Evolutionary conservation across 2,888 invertebrate genomes (phyloP), one percentile per base, ranked within the genome.

Genomic region (Dolomedes plantarius): DNA sequence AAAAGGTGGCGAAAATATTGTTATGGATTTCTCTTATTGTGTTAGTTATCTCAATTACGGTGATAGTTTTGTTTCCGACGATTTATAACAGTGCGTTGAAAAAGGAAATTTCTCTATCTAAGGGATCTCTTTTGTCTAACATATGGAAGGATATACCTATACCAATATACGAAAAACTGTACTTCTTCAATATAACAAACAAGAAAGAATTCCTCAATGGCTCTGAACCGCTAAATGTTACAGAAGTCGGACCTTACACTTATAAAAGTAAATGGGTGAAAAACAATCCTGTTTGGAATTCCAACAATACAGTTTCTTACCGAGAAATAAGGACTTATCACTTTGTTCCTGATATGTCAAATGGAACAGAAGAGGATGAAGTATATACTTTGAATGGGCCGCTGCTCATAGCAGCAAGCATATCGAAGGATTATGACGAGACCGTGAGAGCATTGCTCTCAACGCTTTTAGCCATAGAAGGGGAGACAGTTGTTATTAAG

Each of bases 231-330:
- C 71, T 87, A 11, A 88, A 83, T 28, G 78, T 88, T 13, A 41
- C 68, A 0, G 79, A 88, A 72, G 69, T 86, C 1, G 88, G 88
- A 16, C 88, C 88, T 16, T 88, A 88, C 36, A 67, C 73, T 31
- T 88, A 80, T 41, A 83, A 74, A 27, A 39, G 62, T n/a, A 56
- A 64, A 50, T 88, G 88, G 83, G 75, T 89, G 39, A 91, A 91
- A 77, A 73, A 89, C 36, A 86, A 90, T 78, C 87, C 90, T 36
- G 88, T 88, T 11, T 91, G 89, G 85, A 85, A 90, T 83, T 71
- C 83, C 13, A 90, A 91, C 87, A 77, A 87, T 39, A 90, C 89
- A 0, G 89, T 91, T 27, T 88, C 90, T 1, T 91, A 90, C 87
- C 78, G 87, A 31, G 90, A 91, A 79, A 74, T 88, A 3, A 88